phyloP scores from a whole-genome alignment of 2,113 vertebrate genomes.

The Brachyhypopomus gauderio region DNA sequence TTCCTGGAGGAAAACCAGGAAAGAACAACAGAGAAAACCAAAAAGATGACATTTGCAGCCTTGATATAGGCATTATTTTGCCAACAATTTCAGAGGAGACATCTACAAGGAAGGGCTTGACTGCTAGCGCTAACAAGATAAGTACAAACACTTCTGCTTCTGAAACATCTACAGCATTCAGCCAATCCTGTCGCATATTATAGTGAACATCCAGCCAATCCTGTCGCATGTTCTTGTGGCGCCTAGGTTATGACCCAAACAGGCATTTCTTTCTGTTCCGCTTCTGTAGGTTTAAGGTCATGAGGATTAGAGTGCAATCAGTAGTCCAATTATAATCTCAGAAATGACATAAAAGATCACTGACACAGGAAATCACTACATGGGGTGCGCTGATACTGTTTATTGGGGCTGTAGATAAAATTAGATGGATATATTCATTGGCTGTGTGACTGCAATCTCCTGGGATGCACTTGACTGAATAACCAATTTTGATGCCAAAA shows the following conservation, averaged over 20 bases:
- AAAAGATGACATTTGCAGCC: neutral
- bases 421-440: constrained; percentile 3
- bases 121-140: neutral
- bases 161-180: neutral
- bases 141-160: neutral
- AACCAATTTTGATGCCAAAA: constrained; percentile 10
- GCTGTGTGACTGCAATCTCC: neutral
- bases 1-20: neutral
- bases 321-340: constrained; percentile 51
- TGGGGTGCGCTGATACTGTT: neutral
- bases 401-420: constrained; percentile 16
- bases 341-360: constrained; percentile 41
- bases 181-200: constrained; percentile 33
- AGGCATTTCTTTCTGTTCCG: constrained; percentile 34
- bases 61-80: neutral
- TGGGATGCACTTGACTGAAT: neutral
- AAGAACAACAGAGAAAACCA: neutral
- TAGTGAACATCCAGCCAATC: neutral
- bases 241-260: constrained; percentile 12
- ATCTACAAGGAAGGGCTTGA: neutral
- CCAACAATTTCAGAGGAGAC: neutral
- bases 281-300: constrained; percentile 49
- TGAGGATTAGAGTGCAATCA: constrained; percentile 51
- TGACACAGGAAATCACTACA: constrained; percentile 43
- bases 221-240: constrained; percentile 37